Evolutionary conservation across 2,888 invertebrate species (phyloP).

Genomic region (Drosophila monieri): DNA sequence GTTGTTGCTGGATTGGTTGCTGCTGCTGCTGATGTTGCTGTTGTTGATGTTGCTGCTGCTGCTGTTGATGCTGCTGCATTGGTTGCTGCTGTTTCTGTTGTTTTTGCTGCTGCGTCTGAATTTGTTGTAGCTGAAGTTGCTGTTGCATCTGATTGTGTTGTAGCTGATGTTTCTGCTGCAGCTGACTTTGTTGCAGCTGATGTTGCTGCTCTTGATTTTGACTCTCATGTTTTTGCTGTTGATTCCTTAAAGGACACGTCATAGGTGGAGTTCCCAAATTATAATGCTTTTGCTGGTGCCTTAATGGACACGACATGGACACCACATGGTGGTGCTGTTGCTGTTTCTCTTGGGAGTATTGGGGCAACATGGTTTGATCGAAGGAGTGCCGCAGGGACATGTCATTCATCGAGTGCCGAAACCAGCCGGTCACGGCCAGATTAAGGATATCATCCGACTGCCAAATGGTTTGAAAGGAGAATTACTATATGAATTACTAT

Average conservation of each 20-base stretch:
- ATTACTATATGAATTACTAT: too few species aligned
- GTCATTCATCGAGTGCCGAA: neutral
- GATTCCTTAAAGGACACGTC: neutral
- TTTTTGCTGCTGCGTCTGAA: neutral
- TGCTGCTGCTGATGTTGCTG: neutral
- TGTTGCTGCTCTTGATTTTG: neutral
- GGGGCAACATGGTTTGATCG: conserved; percentile 1
- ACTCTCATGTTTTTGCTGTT: neutral
- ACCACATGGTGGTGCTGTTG: neutral
- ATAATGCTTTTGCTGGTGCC: neutral
- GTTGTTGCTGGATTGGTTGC: neutral
- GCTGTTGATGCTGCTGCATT: neutral
- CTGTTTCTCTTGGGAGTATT: conserved; percentile 11
- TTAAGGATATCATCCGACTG: conserved; percentile 3
- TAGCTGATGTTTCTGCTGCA: neutral
- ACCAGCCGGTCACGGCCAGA: neutral
- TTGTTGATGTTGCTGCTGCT: conserved; percentile 4
- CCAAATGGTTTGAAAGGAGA: neutral
- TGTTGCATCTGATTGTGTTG: neutral
- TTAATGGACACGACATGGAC: neutral
- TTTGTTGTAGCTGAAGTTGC: neutral
- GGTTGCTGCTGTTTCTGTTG: neutral
- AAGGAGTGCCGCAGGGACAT: neutral
- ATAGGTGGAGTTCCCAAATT: neutral
- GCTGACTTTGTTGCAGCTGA: neutral